Conservation (phyloP, 2,797 vertebrate genomes). For the Crax fasciolata region DNA sequence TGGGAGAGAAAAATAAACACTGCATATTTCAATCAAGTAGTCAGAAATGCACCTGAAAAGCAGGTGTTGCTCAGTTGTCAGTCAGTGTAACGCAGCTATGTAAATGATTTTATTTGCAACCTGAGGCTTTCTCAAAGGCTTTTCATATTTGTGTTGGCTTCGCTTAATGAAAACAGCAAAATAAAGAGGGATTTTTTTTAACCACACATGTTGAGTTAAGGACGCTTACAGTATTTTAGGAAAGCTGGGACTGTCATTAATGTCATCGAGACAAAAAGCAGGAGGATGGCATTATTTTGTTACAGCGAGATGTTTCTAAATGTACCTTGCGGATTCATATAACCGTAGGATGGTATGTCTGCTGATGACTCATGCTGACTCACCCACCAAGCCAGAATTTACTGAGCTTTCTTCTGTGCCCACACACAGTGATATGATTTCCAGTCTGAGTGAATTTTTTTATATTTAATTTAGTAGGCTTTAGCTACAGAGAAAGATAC, state of each 20-base stretch:
- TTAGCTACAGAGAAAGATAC: constrained; percentile 56
- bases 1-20: not conserved
- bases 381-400: constrained; percentile 65
- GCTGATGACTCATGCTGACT: constrained; percentile 79
- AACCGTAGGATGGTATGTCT: constrained; percentile 69
- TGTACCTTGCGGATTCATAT: constrained; percentile 71
- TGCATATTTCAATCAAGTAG: not conserved
- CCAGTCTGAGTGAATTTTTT: constrained; percentile 70
- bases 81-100: not conserved
- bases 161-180: constrained; percentile 39
- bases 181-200: not conserved
- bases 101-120: constrained; percentile 1
- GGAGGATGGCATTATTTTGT: constrained; percentile 71
- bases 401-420: constrained; percentile 63
- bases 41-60: not conserved
- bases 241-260: constrained; percentile 34
- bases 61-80: not conserved
- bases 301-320: constrained; percentile 76
- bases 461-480: constrained; percentile 68
- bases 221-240: constrained; percentile 48
- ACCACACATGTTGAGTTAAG: constrained; percentile 26
- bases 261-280: constrained; percentile 56
- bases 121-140: not conserved
- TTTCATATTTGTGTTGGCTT: constrained; percentile 22
- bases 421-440: constrained; percentile 67